Evolutionary conservation across 2,888 invertebrate genomes (phyloP).

Genomic region (Epsilonema sp.): DNA sequence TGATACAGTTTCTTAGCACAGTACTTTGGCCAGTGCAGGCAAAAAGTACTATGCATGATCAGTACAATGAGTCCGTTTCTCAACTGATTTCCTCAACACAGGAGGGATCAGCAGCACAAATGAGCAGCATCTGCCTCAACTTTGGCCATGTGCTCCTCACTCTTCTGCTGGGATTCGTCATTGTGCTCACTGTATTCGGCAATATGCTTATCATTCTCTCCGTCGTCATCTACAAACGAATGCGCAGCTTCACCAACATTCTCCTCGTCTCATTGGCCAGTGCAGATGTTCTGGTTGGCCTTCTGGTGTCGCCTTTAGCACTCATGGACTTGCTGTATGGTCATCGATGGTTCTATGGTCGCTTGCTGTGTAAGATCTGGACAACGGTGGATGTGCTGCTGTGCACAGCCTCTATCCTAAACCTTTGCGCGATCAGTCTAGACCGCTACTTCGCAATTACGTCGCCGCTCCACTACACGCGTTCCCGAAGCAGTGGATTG

Average conservation of each 20-base stretch:
- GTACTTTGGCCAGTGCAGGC: no score
- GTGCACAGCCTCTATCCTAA: conserved; percentile 27
- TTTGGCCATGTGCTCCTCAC: neutral
- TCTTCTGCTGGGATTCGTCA: conserved; percentile 20
- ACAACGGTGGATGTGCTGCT: conserved; percentile 26
- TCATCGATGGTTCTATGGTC: conserved; percentile 24
- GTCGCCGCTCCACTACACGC: conserved; percentile 26
- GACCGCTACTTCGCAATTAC: conserved; percentile 31
- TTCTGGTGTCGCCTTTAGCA: conserved; percentile 30
- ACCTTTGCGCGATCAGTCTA: conserved; percentile 26
- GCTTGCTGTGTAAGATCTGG: conserved; percentile 20
- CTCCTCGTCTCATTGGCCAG: conserved; percentile 30
- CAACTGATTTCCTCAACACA: no score
- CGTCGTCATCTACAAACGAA: conserved; percentile 29
- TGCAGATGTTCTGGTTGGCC: conserved; percentile 28
- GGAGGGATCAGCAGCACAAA: no score
- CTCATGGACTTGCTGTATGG: conserved; percentile 27
- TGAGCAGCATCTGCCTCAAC: conserved; percentile 6
- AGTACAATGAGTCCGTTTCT: no score
- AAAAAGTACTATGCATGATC: no score
- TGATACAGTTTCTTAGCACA: no score
- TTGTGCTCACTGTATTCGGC: conserved; percentile 25
- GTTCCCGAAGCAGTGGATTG: conserved; percentile 14
- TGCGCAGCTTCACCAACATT: conserved; percentile 31
- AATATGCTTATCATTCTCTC: conserved; percentile 30